phyloP scores from a whole-genome alignment of 2,888 invertebrate species.

The Epinotia brunnichana region DNA sequence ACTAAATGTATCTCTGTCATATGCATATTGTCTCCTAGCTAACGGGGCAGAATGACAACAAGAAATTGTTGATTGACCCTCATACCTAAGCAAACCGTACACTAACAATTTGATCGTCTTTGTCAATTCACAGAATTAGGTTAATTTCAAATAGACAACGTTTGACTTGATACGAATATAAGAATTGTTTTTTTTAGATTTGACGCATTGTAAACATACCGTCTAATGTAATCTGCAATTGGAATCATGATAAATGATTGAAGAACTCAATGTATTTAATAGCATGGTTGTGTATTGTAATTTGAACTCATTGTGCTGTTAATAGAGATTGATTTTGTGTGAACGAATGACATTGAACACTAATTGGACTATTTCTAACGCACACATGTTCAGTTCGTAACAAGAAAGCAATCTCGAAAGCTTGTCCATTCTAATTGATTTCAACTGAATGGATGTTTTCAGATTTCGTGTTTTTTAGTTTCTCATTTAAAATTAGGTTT shows the following conservation, averaged over 20 bases:
- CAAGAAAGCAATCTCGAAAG: neutral
- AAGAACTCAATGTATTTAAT: neutral
- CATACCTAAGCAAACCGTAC: too few species aligned
- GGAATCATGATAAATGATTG: neutral
- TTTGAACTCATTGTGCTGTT: neutral
- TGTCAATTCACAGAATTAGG: too few species aligned
- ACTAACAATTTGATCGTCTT: too few species aligned
- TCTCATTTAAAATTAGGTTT: too few species aligned
- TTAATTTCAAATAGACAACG: too few species aligned
- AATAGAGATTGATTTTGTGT: constrained; percentile 3
- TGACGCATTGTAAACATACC: neutral
- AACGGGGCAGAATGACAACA: too few species aligned
- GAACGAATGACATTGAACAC: neutral
- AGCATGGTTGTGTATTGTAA: neutral
- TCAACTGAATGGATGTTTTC: neutral
- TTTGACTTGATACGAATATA: neutral
- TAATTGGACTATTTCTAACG: constrained; percentile 12
- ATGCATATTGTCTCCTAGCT: too few species aligned
- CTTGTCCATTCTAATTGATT: neutral
- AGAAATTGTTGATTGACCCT: too few species aligned
- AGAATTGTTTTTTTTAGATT: too few species aligned
- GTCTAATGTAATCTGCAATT: neutral
- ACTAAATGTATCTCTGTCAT: too few species aligned
- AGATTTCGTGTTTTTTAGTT: neutral
- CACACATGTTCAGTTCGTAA: neutral